Evolutionary conservation across 2,113 vertebrate species (phyloP), one percentile per base, ranked within the genome.

Genomic region (Pedetes capensis): DNA sequence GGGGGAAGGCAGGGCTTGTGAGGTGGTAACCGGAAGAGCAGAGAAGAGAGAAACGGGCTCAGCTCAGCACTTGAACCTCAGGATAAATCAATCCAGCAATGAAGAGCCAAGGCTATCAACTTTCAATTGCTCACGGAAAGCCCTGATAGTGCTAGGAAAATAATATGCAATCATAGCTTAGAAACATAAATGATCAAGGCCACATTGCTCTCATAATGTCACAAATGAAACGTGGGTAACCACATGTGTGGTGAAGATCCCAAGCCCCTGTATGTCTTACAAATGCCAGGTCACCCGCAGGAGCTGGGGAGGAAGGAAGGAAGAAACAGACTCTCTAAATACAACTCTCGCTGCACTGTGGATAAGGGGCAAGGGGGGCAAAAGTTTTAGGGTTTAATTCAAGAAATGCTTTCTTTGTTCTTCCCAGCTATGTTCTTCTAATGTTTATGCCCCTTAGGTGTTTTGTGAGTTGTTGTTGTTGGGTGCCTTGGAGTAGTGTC

Each of bases 51-150:
- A 93, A 92, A 95, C 76, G 66, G 55, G 34, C 96, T 98, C 97
- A 76, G 96, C 96, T 97, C 76, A 83, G 86, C 80, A 25, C 59
- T 75, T 32, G 8, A 66, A 68, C 85, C 91, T 39, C 76, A 97
- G 61, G 96, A 96, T 79, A 96, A 83, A 78, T 92, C 59, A 74
- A 75, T 96, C 95, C 90, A 95, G 16, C 87, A 84, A 49, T 1
- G 12, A 85, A 0, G 4, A 97, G 97, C 95, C 96, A 96, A 47
- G 81, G 71, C 66, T 95, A 96, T 55, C 96, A 97, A 93, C 89
- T 97, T 98, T 97, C 97, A 93, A 86, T 88, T 97, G 97, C 95
- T 91, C 96, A 93, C 91, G 94, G 85, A 97, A 97, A 91, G 87
- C 91, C 95, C 37, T 9, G 95, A 66, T 37, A 74, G 95, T 92